Conservation (phyloP, 2,888 invertebrate genomes). For the Drosophila neotestacea region DNA sequence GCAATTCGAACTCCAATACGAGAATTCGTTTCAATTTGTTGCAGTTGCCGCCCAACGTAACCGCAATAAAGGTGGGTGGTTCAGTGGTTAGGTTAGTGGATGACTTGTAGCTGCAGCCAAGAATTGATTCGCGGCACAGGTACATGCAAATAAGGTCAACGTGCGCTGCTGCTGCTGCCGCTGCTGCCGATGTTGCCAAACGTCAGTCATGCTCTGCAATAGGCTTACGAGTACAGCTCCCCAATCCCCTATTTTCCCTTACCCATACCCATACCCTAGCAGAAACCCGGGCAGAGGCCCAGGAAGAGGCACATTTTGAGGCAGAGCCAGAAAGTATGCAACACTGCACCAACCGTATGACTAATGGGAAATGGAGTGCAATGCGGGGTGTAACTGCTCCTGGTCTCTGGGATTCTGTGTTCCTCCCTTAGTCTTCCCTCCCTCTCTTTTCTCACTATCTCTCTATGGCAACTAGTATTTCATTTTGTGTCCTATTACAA, state of each 20-base stretch:
- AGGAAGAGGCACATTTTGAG: conserved; percentile 8
- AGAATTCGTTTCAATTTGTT: conserved; percentile 81
- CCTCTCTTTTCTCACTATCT: background rate
- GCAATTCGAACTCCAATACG: conserved; percentile 81
- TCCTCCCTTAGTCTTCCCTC: background rate
- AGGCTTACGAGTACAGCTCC: conserved; percentile 20
- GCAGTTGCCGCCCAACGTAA: conserved; percentile 65
- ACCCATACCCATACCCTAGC: background rate
- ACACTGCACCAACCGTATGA: conserved; percentile 58
- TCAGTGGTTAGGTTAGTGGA: background rate
- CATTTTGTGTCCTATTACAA: conserved; percentile 9
- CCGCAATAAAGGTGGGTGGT: conserved; percentile 61
- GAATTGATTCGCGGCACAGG: conserved; percentile 77
- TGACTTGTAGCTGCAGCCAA: conserved; percentile 39
- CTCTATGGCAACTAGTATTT: no score
- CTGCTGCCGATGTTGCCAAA: conserved; percentile 50
- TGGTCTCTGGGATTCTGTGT: conserved; percentile 13
- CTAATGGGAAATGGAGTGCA: conserved; percentile 28
- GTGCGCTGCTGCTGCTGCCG: conserved; percentile 57
- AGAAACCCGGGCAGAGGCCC: background rate
- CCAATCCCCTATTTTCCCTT: background rate
- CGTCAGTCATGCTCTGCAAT: conserved; percentile 54
- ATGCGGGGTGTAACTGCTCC: conserved; percentile 1
- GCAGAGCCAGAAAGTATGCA: conserved; percentile 63
- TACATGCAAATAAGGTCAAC: conserved; percentile 80